Evolutionary conservation across 2,113 vertebrate genomes (phyloP), one percentile per base, ranked within the genome.

Genomic region (Lampris incognitus): DNA sequence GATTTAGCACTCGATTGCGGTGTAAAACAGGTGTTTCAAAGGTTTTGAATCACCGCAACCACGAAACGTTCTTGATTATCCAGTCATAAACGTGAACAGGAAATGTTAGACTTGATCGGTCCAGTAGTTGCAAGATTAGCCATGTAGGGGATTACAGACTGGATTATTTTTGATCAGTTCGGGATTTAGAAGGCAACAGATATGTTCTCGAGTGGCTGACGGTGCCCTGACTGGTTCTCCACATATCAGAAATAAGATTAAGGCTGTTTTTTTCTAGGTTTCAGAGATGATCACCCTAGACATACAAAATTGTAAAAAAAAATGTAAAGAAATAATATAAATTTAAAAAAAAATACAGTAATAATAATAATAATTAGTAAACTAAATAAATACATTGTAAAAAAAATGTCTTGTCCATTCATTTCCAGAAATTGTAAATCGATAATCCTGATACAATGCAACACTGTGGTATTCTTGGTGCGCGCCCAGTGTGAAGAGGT

Each of bases 161-260:
- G 40, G 66, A 79, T 73, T 65, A 67, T 39, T 85, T 83, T 40
- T 10, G 59, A 66, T 88, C 72, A 79, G 72, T 76, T 81, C 74
- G 76, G 74, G 59, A 52, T 67, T 74, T 82, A 54, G 73, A 88
- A 72, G 83, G 72, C 76, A 69, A 67, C 50, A 70, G 24, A 60
- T 82, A 82, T 81, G 83, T 86, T 78, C 5, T 41, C 3, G 46
- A 65, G 69, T 79, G 82, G 51, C 67, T 81, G 72, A 81, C 66
- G 56, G 37, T 57, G 67, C 7, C 36, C 72, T 85, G 52, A 51
- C 59, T 44, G 38, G 72, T 77, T 48, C 44, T 73, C 61, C 49
- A 62, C 61, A 54, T 71, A 69, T 4, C 76, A 54, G 40, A 9
- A 66, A 60, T 81, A 60, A 13, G 41, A 52, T 5, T 38, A 51